These are phyloP conservation scores for Acholoe squamosa DNA, from an alignment of 2,888 invertebrate genomes.

Conservation along the genomic window DNA sequence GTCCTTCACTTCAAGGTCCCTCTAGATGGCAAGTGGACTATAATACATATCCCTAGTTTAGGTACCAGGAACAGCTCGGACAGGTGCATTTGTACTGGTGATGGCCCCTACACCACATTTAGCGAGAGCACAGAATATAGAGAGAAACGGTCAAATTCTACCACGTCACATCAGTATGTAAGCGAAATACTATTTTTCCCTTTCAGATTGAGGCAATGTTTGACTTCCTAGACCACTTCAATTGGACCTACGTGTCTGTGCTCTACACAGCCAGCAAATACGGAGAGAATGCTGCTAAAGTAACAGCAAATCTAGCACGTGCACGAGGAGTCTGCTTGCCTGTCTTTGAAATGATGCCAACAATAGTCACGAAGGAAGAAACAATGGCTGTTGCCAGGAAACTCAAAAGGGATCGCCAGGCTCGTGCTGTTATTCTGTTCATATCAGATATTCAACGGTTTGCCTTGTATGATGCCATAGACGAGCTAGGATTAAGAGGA, in stretches of 20 bases:
- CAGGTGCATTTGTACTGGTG: no score
- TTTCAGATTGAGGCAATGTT: conserved; percentile 18
- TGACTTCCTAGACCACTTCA: neutral
- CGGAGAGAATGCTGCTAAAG: conserved; percentile 27
- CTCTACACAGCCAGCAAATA: neutral
- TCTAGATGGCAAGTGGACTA: no score
- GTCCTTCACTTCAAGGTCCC: no score
- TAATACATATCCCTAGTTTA: no score
- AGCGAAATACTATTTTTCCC: no score
- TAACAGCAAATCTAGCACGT: neutral
- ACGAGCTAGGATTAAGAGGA: neutral
- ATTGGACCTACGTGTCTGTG: conserved; percentile 35
- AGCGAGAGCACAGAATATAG: no score
- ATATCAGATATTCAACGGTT: neutral
- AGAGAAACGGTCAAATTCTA: no score
- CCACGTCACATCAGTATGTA: no score
- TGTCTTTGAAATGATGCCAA: conserved; percentile 25
- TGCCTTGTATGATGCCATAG: no score
- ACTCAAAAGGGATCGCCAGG: neutral
- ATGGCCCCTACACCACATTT: no score
- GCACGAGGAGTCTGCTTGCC: neutral
- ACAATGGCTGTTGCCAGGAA: neutral
- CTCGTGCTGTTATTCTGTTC: neutral
- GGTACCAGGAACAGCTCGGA: no score
- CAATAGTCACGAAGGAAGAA: neutral